A percentile compares a stretch with the other conserved stretches of the same genome.
These are phyloP conservation scores for Cylloceria caligata DNA, from an alignment of 2,888 invertebrate genomes.

Conservation along the genomic window DNA sequence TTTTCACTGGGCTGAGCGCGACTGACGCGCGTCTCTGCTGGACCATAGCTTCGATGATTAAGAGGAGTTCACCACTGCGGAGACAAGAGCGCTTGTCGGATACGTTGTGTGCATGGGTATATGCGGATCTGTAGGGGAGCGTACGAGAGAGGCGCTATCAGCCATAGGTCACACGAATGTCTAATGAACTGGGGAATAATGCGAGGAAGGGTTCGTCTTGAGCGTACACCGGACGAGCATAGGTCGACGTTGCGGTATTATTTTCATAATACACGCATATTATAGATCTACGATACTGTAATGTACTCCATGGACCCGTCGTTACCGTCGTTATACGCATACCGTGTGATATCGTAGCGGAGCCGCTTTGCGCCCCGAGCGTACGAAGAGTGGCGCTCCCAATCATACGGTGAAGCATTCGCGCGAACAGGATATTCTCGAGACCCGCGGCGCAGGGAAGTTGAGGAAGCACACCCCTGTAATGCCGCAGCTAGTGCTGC, in stretches of 20 bases:
- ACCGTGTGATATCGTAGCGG: conserved; percentile 22
- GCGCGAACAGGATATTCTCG: conserved; percentile 3
- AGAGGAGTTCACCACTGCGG: not conserved
- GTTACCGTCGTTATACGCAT: conserved; percentile 26
- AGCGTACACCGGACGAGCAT: conserved; percentile 45
- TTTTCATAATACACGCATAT: conserved; percentile 42
- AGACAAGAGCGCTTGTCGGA: not conserved
- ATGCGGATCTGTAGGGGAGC: not conserved
- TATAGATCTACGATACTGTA: conserved; percentile 34
- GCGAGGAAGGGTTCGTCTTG: conserved; percentile 50
- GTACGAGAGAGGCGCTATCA: conserved; percentile 51
- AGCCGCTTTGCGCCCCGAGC: conserved; percentile 31
- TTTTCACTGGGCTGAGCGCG: conserved; percentile 15
- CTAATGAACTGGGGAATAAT: conserved; percentile 57
- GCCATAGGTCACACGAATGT: conserved; percentile 61
- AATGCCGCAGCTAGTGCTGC: not conserved
- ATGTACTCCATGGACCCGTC: conserved; percentile 28
- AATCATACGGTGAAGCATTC: not conserved
- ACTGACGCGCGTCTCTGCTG: conserved; percentile 17
- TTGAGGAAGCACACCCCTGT: conserved; percentile 3
- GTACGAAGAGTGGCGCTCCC: conserved; percentile 35
- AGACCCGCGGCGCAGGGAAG: not conserved
- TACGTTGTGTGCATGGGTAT: not conserved
- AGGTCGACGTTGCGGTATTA: conserved; percentile 28
- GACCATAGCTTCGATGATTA: conserved; percentile 45